Percentiles rank a stretch among this genome's conserved stretches.
Evolutionary conservation across 2,888 invertebrate genomes (phyloP).

Genomic region (Epinotia bilunana): DNA sequence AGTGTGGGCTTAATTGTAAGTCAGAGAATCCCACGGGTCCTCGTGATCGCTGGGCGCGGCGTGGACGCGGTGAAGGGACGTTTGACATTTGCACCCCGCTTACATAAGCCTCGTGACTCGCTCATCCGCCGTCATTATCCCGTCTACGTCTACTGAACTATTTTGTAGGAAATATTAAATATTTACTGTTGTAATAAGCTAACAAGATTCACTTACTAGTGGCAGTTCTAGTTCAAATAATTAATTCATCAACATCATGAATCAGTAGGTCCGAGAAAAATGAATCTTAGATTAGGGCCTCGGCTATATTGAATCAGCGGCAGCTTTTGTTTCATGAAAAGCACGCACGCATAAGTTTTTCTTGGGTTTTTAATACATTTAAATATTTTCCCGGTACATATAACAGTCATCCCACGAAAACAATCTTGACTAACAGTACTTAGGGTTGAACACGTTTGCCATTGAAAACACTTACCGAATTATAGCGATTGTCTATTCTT

Average conservation of each 20-base stretch:
- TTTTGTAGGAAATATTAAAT: constrained; percentile 19
- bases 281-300: not conserved
- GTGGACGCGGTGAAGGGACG: constrained; percentile 52
- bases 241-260: not conserved
- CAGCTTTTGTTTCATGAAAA: not conserved
- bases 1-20: not conserved
- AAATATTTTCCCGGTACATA: not conserved
- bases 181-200: not conserved
- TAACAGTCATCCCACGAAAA: not conserved
- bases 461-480: not conserved
- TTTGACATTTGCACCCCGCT: constrained; percentile 57
- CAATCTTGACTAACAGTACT: not conserved
- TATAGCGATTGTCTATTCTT: not conserved
- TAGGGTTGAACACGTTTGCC: too few species aligned
- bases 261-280: not conserved
- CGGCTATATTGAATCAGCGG: not conserved
- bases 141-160: constrained; percentile 44
- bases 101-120: constrained; percentile 57
- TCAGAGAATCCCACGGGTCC: constrained; percentile 23
- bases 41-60: constrained; percentile 23
- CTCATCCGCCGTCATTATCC: constrained; percentile 56
- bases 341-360: not conserved
- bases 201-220: not conserved
- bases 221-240: not conserved
- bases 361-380: not conserved